phyloP scores from a whole-genome alignment of 2,113 vertebrate species.

The Oriolus oriolus region DNA sequence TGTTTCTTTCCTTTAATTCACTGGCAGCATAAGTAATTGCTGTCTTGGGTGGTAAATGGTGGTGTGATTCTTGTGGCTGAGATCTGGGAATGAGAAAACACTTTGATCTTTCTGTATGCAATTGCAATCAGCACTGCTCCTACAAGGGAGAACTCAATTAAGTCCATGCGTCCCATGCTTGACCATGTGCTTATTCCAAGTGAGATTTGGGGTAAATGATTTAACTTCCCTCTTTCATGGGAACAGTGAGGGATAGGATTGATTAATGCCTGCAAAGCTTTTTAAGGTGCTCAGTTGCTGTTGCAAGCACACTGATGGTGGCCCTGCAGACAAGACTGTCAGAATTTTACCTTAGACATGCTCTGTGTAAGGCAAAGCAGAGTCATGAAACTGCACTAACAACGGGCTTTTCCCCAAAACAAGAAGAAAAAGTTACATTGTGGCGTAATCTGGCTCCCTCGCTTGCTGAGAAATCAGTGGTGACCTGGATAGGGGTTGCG shows the following conservation, averaged over 20 bases:
- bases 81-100: neutral
- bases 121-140: neutral
- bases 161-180: neutral
- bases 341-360: neutral
- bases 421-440: neutral
- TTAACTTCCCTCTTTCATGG: neutral
- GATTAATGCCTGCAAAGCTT: neutral
- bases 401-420: neutral
- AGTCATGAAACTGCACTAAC: rapidly evolving
- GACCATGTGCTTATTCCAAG: neutral
- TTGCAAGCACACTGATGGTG: neutral
- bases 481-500: rapidly evolving
- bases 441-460: neutral
- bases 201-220: neutral
- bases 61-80: neutral
- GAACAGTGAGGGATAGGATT: neutral
- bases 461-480: neutral
- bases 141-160: neutral
- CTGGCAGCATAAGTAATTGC: neutral
- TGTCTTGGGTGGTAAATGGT: neutral
- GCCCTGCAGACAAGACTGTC: neutral
- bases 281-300: neutral
- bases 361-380: neutral
- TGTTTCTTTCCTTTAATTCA: neutral
- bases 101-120: neutral